A percentile compares a stretch with the other conserved stretches of the same genome.
These are phyloP conservation scores for Pectinophora gossypiella DNA, from an alignment of 1,140 invertebrate species.

Conservation along the genomic window DNA sequence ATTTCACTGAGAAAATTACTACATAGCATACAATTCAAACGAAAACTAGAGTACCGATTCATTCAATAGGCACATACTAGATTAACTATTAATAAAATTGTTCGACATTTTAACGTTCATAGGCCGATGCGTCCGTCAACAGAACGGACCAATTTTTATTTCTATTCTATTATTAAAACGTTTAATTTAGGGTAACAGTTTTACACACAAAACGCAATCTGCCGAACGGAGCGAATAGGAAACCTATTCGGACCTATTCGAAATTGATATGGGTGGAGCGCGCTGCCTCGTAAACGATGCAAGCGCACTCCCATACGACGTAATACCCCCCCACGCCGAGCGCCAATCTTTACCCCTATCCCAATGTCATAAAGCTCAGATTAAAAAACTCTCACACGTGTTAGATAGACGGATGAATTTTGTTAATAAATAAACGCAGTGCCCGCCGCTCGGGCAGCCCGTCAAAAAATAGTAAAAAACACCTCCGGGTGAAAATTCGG, in stretches of 20 bases:
- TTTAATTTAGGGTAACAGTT: constrained; percentile 73
- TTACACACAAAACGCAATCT: constrained; percentile 73
- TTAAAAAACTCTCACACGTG: constrained; percentile 21
- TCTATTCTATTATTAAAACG: constrained; percentile 73
- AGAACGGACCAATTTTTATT: constrained; percentile 54
- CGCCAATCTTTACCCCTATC: constrained; percentile 31
- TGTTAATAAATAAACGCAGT: constrained; percentile 74
- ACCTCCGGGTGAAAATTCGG: constrained; percentile 56
- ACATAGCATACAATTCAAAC: too few species aligned
- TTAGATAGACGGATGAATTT: constrained; percentile 67
- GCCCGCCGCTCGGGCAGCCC: constrained; percentile 45
- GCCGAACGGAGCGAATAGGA: constrained; percentile 57
- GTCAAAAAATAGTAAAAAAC: constrained; percentile 60
- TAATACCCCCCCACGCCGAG: constrained; percentile 17
- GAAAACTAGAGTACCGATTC: too few species aligned
- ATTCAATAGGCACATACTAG: background rate
- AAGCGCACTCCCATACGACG: constrained; percentile 35
- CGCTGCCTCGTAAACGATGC: constrained; percentile 64
- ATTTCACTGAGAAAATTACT: too few species aligned
- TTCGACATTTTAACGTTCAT: constrained; percentile 26
- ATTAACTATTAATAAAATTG: constrained; percentile 48
- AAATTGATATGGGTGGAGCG: constrained; percentile 73
- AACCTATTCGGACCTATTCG: constrained; percentile 73
- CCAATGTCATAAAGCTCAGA: constrained; percentile 8
- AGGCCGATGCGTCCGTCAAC: constrained; percentile 46